Evolutionary conservation across 1,140 invertebrate species (phyloP), one percentile per base, ranked within the genome.

Genomic region (Papilio xuthus): DNA sequence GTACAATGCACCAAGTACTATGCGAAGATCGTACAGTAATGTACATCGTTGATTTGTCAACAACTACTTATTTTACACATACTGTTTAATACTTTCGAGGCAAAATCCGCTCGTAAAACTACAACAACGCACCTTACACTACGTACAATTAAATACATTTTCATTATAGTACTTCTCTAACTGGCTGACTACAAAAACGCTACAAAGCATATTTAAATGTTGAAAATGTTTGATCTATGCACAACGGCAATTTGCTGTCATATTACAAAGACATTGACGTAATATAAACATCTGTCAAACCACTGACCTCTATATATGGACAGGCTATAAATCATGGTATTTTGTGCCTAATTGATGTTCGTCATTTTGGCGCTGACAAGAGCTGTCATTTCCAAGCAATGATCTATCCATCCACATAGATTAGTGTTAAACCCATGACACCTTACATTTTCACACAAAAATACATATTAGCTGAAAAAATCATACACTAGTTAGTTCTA

Each of bases 61-160:
- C 84, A 83, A 87, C 86, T 90, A 90, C 82, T 81, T 90, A 89
- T 88, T 73, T 84, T 90, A 90, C 86, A 91, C 80, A 84, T 90
- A 91, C 88, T 83, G 78, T 89, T 90, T 93, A 93, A 93, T 93
- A 93, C 92, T 93, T 93, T 92, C 83, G 84, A 92, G 92, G 92
- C 90, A 92, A 89, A 89, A 88, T 82, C 86, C 86, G 84, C 84
- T 87, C 85, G 76, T 86, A 81, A 84, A 84, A 76, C 53, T 79
- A 82, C 85, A 79, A 83, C 80, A 85, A 89, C 86, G 80, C 85
- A 90, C 86, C 87, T 90, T 90, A 90, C 10, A 77, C 79, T 85
- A 89, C 78, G 80, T 85, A 88, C 82, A 80, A 80, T 83, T 81
- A 81, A 47, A 73, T 44, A 44, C 71, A 42, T 44, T 47, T 73